Base-by-base conservation (phyloP, 2,797 vertebrate genomes). In the Chiroxiphia lanceolata region DNA sequence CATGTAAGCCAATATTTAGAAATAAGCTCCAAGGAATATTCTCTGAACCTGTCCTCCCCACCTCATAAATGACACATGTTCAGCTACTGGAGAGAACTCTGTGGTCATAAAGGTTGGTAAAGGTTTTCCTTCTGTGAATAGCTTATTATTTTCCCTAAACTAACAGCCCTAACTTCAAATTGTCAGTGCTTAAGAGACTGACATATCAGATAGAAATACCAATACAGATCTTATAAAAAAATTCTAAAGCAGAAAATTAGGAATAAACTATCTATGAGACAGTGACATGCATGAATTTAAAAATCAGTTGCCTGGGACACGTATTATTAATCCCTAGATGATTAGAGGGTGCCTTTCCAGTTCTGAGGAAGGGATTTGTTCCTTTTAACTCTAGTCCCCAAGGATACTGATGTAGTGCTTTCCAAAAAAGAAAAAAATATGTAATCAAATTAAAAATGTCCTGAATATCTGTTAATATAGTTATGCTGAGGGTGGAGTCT, bases 321-420 rank as follows among this genome's bases (percentile, higher is more conserved):
- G 33, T 15, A 53, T 59, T 57, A 72, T 42, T 77, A 90, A 69
- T 85, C 50, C 91, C 47, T 84, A 74, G 23, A 74, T 86, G 63
- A 91, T 75, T 56, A 78, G 50, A 87, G 11, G 13, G 18, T 78
- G 70, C 5, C 74, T 82, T 71, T 84, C 53, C 50, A 71, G 54
- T 80, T 79, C 33, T 87, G 53, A 93, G 87, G 81, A 97, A 96
- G 91, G 92, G 74, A 91, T 70, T 91, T 93, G 38, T 27, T 89
- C 78, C 53, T 87, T 89, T 53, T 90, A 68, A 93, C 61, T 79
- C 64, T 42, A 86, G 45, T 94, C 72, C 59, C 78, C 65, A 77
- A 0, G 1, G 77, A 89, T 42, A 76, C 33, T 31, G 61, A 83
- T 51, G 71, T 0, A 18, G 19, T 18, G 23, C 67, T 92, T 93